phyloP scores from a whole-genome alignment of 2,888 invertebrate genomes.

The Ormia ochracea region DNA sequence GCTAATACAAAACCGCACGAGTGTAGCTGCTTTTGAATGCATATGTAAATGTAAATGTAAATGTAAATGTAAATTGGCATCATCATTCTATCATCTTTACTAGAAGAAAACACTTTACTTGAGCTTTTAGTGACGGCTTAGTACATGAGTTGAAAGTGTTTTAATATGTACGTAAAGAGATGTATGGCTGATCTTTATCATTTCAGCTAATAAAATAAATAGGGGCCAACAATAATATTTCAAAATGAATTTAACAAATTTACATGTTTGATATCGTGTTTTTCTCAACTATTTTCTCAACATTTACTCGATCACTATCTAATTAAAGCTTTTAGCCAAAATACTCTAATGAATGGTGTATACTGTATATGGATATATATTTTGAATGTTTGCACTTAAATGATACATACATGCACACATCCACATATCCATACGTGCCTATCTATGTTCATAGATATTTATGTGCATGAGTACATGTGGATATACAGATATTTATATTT shows the following conservation, averaged over 20 bases:
- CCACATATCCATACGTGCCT: too few species aligned
- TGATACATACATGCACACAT: too few species aligned
- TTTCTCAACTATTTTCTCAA: neutral
- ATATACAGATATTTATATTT: too few species aligned
- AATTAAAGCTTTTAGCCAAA: conserved; percentile 63
- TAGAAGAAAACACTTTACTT: neutral
- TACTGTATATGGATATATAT: neutral
- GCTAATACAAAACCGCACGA: too few species aligned
- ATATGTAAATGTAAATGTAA: neutral
- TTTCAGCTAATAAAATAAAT: conserved; percentile 9
- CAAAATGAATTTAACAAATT: neutral
- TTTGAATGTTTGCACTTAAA: neutral
- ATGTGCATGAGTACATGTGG: too few species aligned
- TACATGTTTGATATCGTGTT: neutral
- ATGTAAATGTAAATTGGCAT: conserved; percentile 3
- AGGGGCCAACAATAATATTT: neutral
- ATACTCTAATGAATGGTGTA: conserved; percentile 65
- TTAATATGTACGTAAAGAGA: neutral
- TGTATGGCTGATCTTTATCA: neutral
- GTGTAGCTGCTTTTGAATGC: neutral
- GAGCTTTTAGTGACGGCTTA: neutral
- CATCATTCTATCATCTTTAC: neutral
- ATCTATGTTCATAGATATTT: too few species aligned
- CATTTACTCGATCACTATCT: conserved; percentile 34
- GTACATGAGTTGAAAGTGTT: neutral